Evolutionary conservation across 2,888 invertebrate species (phyloP), one percentile per base, ranked within the genome.

Genomic region (Lobophora halterata): DNA sequence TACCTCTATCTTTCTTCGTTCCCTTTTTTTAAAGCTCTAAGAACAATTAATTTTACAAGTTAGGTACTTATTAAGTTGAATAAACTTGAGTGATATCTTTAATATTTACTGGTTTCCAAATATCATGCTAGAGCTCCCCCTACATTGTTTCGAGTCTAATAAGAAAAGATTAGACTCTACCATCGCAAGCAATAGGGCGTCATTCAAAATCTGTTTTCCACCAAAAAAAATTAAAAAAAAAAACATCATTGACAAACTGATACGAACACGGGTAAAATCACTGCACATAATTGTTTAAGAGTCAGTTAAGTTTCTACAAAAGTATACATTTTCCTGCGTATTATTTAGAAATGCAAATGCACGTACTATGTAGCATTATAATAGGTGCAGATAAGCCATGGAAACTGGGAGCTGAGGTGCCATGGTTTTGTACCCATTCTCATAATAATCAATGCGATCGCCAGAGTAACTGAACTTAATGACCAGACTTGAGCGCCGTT

Each of bases 391-490:
- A 63, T 69, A 42, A 48, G 52, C 47, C 56, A 61, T 68, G 65
- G 61, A 70, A 70, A 71, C 67, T 59, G 52, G 59, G 46, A 38
- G 19, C 14, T 25, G 10, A 11, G 21, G 27, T 12, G 13, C 24
- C 9, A 16, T 25, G 35, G 27, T 26, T 55, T 57, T 49, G 67
- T 54, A 65, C 67, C 65, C 67, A 68, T 77, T 78, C 78, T 71
- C 72, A 71, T 68, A 69, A 68, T 73, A 74, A 78, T 76, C 73
- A 71, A 75, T 73, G 62, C 54, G 65, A 72, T 72, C 60, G 61
- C 56, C 47, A 60, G 68, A 67, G 61, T 79, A 81, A 80, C 79
- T 64, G 77, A 71, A 76, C 75, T 60, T 81, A 81, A 81, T 77
- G 69, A 73, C 61, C 61, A n/a, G 9, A 12, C 17, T n/a, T n/a